A percentile compares a stretch with the other conserved stretches of the same genome.
phyloP scores from a whole-genome alignment of 2,113 vertebrate species.

The Loxodonta africana region DNA sequence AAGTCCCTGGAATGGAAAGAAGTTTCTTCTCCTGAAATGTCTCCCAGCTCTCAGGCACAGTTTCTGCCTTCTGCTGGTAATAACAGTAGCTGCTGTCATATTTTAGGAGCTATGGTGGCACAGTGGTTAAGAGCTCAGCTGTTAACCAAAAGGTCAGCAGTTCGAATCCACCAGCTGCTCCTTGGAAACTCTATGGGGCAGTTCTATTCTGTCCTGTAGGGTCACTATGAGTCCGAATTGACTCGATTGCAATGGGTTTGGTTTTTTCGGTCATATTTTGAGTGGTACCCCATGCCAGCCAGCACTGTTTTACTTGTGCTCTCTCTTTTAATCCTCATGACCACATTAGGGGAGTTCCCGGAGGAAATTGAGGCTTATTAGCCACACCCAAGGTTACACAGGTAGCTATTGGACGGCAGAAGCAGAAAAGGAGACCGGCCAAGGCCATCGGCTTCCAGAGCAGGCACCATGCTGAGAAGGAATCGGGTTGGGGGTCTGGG shows the following conservation, averaged over 20 bases:
- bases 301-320: not conserved
- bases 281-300: constrained; percentile 32
- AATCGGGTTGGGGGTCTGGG: not conserved
- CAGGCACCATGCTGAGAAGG: rapidly evolving
- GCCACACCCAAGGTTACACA: not conserved
- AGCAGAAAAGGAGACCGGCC: not conserved
- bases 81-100: not conserved
- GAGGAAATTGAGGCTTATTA: constrained; percentile 25
- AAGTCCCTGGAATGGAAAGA: not conserved
- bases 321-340: not conserved
- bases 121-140: no score
- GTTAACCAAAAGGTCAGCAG: no score
- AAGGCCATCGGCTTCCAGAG: not conserved
- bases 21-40: not conserved
- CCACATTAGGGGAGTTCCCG: not conserved
- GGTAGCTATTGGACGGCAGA: not conserved
- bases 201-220: no score
- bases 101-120: no score
- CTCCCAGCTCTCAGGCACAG: not conserved
- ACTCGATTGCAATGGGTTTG: no score
- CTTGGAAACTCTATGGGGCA: no score
- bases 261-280: not conserved
- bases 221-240: no score
- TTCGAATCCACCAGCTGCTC: no score
- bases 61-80: not conserved